Evolutionary conservation across 2,113 vertebrate genomes (phyloP), one percentile per base, ranked within the genome.

Genomic region (Conger conger): DNA sequence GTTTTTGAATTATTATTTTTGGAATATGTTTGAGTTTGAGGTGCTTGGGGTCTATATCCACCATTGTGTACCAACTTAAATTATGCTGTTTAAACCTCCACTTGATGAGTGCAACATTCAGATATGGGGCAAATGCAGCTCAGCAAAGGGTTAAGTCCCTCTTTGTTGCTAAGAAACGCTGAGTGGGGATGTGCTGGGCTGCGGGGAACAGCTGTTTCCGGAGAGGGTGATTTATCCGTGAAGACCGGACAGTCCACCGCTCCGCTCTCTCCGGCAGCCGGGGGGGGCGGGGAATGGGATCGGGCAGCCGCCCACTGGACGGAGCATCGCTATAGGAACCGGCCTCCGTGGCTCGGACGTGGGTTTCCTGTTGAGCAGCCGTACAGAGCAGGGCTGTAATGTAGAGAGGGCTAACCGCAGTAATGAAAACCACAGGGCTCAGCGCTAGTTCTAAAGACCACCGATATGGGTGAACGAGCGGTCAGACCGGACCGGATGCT

Each of bases 211-310:
- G n/a, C 81, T 50, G n/a, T 33, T 6, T 36, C 36, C 45, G 50
- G 53, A 27, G 73, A 79, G 35, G 27, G 37, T 63, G 50, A 79
- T 82, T 86, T 86, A 79, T 82, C 76, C 60, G 37, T 45, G 83
- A 68, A 33, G 76, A 36, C 73, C 38, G 81, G 15, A 27, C 81
- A 45, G 81, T 82, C 73, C 57, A 36, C 85, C 79, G n/a, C 77
- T 20, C 33, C 16, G 42, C 68, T 53, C 15, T n/a, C 38, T 7
- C 8, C 1, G 37, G 6, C 20, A n/a, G 82, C 73, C 76, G 9
- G 9, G 11, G 80, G 50, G 50, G 50, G 0, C 20, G 30, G 18
- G n/a, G 42, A 63, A 77, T 45, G 42, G 23, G 36, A 37, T 11
- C 20, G 53, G 76, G n/a, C 76, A 36, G 50, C 73, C 76, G 7